Base-by-base conservation (phyloP, 2,113 vertebrate species). In the Istiophorus platypterus region DNA sequence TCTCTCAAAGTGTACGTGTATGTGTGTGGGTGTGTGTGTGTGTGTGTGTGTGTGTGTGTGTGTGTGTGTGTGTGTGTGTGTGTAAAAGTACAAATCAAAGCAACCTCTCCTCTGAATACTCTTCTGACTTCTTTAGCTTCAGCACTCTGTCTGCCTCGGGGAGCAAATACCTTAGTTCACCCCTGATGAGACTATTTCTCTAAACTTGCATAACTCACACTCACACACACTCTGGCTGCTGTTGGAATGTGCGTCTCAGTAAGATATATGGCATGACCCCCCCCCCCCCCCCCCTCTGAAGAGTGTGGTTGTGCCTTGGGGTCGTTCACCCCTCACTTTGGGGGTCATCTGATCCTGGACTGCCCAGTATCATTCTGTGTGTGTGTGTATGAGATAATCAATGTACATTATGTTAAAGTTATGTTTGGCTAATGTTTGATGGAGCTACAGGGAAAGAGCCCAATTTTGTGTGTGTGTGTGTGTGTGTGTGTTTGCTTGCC, bases 331-430 rank as follows among this genome's bases (percentile, higher is more conserved):
- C 54, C 69, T 72, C 70, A 34, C 67, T 51, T 45, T 27, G 26
- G 26, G 52, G 85, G 72, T 87, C 75, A 84, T 78, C 52, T 67
- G 62, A 72, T 82, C 26, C 20, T 31, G n/a, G 42, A 77, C 61
- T 12, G 37, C 47, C 11, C 18, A 47, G 13, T 51, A 61, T 22
- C 26, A 34, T 22, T 41, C 2, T 62, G 22, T 78, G 49, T 20
- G 67, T 24, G 67, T 52, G 75, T 42, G 68, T 68, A 39, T 39
- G 34, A 45, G 39, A 41, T 51, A 67, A 70, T n/a, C 9, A 11
- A 27, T 42, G 70, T 51, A 57, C 5, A 8, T 74, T 58, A 76
- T 70, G 69, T 69, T 71, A 47, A 67, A 31, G 47, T 62, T 66
- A 26, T 68, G 69, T 82, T 80, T 85, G 58, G 42, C 64, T 72